Evolutionary conservation across 2,888 invertebrate species (phyloP).

Genomic region (Morpho helenor): DNA sequence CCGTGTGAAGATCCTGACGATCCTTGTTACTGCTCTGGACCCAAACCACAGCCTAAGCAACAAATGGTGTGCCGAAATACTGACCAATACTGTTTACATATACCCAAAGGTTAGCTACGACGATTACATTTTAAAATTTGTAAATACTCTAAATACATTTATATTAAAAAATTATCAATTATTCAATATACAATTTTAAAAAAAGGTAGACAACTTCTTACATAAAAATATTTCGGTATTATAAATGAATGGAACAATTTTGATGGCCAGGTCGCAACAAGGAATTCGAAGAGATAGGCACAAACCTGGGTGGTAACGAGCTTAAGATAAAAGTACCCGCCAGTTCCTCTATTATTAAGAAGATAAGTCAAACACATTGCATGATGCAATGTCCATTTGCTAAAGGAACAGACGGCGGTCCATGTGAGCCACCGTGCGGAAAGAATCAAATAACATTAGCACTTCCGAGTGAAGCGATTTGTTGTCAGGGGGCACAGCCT

Average conservation of each 20-base stretch:
- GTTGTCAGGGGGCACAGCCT: slow-evolving; percentile 52
- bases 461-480: slow-evolving; percentile 54
- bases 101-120: slow-evolving; percentile 60
- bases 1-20: slow-evolving; percentile 64
- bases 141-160: too few relatives aligned
- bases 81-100: slow-evolving; percentile 64
- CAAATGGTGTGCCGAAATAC: slow-evolving; percentile 63
- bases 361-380: slow-evolving; percentile 69
- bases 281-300: slow-evolving; percentile 70
- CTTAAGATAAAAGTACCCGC: slow-evolving; percentile 71
- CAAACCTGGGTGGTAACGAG: slow-evolving; percentile 63
- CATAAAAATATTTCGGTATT: background rate
- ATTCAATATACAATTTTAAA: too few relatives aligned
- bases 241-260: slow-evolving; percentile 51
- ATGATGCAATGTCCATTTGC: slow-evolving; percentile 57
- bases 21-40: slow-evolving; percentile 62
- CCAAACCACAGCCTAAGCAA: slow-evolving; percentile 43
- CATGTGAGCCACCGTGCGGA: slow-evolving; percentile 59
- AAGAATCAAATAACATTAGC: slow-evolving; percentile 66
- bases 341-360: slow-evolving; percentile 60
- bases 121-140: too few relatives aligned
- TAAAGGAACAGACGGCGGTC: slow-evolving; percentile 41
- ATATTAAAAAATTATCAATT: too few relatives aligned
- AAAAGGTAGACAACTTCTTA: background rate
- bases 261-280: slow-evolving; percentile 71